Base-by-base conservation (phyloP, 2,113 vertebrate genomes). In the Atrichornis clamosus region DNA sequence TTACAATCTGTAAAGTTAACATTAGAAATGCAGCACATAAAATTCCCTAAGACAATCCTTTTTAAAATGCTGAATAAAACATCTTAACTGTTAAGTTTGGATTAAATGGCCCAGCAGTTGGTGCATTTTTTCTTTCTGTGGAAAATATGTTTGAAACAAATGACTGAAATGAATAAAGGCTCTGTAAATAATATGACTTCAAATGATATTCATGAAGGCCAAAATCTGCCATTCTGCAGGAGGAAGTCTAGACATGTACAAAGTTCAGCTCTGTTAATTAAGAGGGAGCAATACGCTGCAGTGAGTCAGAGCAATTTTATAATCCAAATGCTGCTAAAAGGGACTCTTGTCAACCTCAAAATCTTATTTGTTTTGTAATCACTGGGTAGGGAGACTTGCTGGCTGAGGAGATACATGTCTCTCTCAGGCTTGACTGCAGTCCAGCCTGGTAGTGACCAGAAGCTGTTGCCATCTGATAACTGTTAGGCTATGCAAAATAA, bases 261-360 rank as follows among this genome's bases (percentile, higher is more conserved):
- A 96, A 96, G 95, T 96, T 96, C 96, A 96, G 76, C 92, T 86
- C 83, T 93, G 65, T 94, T 97, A 96, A 97, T 97, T 96, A 96
- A 94, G 92, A 96, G 88, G 77, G 95, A 96, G 95, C 88, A 96
- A 95, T 87, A 81, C 13, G 6, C 88, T 89, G 94, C 88, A 87
- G 92, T 97, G 95, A 96, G 96, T 93, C 95, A 95, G 80, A 92
- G 73, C 83, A 94, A 89, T 97, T 90, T 96, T 97, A 96, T 92
- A 96, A 96, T 92, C 94, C 90, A 95, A 97, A 89, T 87, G 95
- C 96, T 96, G 83, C 92, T 95, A 96, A 96, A 97, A 95, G 90
- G 76, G 88, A 68, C 92, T 94, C 92, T 92, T 95, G 93, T 97
- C 96, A 94, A 90, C 96, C 88, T 96, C 90, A 90, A 72, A 94